These are phyloP conservation scores for Neolamprologus longior DNA, from an alignment of 2,113 vertebrate genomes.

Conservation along the genomic window DNA sequence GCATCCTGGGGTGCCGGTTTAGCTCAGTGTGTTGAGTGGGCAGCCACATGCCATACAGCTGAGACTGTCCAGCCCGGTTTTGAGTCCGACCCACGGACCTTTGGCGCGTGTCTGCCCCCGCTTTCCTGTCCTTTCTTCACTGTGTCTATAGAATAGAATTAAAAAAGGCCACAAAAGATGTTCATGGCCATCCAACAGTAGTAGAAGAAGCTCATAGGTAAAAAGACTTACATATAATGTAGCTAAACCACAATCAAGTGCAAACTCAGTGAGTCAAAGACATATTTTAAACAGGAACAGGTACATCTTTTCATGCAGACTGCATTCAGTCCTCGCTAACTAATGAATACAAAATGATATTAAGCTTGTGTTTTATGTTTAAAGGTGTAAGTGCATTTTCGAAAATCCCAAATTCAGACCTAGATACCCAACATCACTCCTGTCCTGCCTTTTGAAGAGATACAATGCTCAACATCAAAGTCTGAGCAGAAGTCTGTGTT, in stretches of 20 bases:
- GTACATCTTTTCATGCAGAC: not conserved
- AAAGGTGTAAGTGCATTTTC: not conserved
- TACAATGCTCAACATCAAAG: conserved; percentile 43
- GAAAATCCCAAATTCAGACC: conserved; percentile 13
- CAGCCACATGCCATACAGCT: not conserved
- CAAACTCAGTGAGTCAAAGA: not conserved
- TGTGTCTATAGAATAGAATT: not conserved
- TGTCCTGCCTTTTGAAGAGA: conserved; percentile 14
- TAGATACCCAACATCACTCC: conserved; percentile 11
- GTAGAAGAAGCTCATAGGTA: not conserved
- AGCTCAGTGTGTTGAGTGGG: not conserved
- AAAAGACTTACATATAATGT: not conserved
- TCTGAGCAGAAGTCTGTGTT: conserved; percentile 12
- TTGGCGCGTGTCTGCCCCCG: not conserved
- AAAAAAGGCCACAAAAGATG: not conserved
- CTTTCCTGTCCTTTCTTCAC: not conserved
- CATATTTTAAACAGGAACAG: not conserved
- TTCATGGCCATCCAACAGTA: not conserved
- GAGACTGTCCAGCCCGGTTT: not conserved
- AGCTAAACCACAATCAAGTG: not conserved
- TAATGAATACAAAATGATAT: not conserved
- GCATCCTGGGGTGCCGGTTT: not conserved
- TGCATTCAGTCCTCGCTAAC: not conserved
- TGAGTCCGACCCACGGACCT: not conserved
- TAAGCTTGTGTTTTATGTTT: conserved; percentile 10